Evolutionary conservation across 2,797 vertebrate species (phyloP).

Genomic region (Gymnothorax javanicus): DNA sequence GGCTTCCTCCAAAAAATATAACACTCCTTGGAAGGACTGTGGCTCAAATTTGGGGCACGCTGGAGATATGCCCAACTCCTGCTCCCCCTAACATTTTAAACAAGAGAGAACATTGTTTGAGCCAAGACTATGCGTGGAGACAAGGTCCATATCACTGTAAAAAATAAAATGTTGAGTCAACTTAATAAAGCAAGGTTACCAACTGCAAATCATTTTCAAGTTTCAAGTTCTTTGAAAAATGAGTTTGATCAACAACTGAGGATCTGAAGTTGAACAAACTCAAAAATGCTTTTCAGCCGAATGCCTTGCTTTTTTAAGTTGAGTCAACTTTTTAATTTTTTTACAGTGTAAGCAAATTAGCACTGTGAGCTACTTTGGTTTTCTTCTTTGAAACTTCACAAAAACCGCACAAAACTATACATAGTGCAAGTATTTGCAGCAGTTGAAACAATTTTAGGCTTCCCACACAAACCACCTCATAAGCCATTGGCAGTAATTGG

Average conservation of each 20-base stretch:
- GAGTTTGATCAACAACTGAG: too few relatives aligned
- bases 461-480: neutral
- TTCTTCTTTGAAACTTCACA: neutral
- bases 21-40: slow-evolving; percentile 33
- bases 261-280: too few relatives aligned
- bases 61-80: neutral
- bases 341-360: too few relatives aligned
- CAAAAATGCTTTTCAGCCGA: too few relatives aligned
- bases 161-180: too few relatives aligned
- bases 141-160: neutral
- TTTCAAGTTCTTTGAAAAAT: too few relatives aligned
- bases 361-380: neutral
- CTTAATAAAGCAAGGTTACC: too few relatives aligned
- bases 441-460: neutral
- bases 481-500: neutral
- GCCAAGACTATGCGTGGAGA: neutral
- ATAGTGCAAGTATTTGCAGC: neutral
- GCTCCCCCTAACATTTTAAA: neutral
- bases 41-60: neutral
- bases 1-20: slow-evolving; percentile 60
- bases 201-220: too few relatives aligned
- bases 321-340: too few relatives aligned
- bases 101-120: neutral
- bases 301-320: too few relatives aligned
- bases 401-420: too few relatives aligned